Evolutionary conservation across 2,113 vertebrate genomes (phyloP).

Genomic region (Nestor notabilis): DNA sequence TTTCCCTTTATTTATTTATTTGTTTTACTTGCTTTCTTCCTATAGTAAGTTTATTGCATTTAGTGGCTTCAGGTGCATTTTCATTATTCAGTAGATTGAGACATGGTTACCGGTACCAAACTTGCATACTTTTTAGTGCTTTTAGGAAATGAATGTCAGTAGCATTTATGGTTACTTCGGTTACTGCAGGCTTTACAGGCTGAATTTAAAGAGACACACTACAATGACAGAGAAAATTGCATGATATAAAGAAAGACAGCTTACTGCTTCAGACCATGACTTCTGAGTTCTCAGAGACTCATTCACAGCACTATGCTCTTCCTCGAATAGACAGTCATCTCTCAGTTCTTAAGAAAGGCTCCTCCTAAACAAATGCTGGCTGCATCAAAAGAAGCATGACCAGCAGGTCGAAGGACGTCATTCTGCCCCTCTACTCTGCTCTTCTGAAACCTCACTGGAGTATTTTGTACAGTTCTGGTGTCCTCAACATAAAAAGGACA

Average conservation of each 20-base stretch:
- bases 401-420: too few relatives aligned
- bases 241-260: not conserved
- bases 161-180: not conserved
- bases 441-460: too few relatives aligned
- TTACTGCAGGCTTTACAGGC: not conserved
- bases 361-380: not conserved
- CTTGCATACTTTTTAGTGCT: not conserved
- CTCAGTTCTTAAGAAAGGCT: not conserved
- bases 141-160: not conserved
- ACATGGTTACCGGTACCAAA: not conserved
- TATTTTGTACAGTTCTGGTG: too few relatives aligned
- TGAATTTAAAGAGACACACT: not conserved
- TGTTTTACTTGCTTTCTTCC: not conserved
- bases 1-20: not conserved
- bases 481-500: too few relatives aligned
- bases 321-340: not conserved
- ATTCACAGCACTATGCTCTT: not conserved
- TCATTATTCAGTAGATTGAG: not conserved
- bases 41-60: not conserved
- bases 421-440: too few relatives aligned
- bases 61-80: not conserved
- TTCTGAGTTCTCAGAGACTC: not conserved
- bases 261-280: not conserved
- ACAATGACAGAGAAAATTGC: not conserved
- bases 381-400: too few relatives aligned